phyloP scores from a whole-genome alignment of 2,888 invertebrate species.

The Brachylomia viminalis region DNA sequence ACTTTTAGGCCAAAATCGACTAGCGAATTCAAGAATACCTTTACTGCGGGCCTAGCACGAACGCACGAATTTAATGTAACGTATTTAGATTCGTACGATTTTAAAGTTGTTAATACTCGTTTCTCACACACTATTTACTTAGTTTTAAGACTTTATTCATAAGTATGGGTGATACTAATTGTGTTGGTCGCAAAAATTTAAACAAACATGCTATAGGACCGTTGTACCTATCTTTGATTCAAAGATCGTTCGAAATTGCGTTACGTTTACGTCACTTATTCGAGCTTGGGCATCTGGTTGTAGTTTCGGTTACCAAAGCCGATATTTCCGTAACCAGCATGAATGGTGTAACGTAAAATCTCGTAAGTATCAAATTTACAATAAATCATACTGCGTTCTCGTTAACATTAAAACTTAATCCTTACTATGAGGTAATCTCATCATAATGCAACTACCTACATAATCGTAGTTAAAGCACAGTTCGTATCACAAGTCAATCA shows the following conservation, averaged over 20 bases:
- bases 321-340: not conserved
- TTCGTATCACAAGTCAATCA: constrained; percentile 40
- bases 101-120: not conserved
- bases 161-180: not conserved
- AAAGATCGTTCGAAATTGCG: not conserved
- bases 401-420: not conserved
- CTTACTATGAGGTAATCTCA: constrained; percentile 8
- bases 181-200: not conserved
- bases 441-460: constrained; percentile 27
- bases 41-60: not conserved
- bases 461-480: constrained; percentile 32
- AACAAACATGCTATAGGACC: not conserved
- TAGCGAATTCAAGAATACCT: not conserved
- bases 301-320: not conserved
- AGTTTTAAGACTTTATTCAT: not conserved
- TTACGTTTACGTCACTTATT: not conserved
- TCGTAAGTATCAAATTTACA: too few species aligned
- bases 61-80: not conserved
- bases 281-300: too few species aligned
- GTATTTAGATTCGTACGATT: not conserved
- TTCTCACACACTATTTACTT: not conserved
- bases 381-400: not conserved
- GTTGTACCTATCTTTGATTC: not conserved
- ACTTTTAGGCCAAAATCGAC: not conserved
- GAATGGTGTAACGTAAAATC: not conserved